Percentiles rank a stretch among this genome's conserved stretches.
Conservation (phyloP, 2,113 vertebrate genomes). For the Brachyistius frenatus region DNA sequence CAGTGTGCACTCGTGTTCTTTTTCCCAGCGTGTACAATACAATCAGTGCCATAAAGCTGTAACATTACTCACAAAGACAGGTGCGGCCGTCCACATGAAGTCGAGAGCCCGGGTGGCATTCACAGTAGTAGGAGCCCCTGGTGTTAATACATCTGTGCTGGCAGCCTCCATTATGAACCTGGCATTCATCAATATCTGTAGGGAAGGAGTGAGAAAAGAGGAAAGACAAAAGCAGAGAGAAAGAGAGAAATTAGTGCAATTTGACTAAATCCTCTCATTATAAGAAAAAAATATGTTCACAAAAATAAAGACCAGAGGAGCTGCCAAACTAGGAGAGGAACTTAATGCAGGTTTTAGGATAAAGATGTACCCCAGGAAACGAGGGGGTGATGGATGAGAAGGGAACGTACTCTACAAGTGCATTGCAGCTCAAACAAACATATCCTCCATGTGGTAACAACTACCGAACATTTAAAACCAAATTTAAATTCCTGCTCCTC, state of each 20-base stretch:
- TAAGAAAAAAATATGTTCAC: slow-evolving; percentile 17
- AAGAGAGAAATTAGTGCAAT: slow-evolving; percentile 54
- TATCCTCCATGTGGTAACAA: slow-evolving; percentile 77
- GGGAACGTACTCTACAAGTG: slow-evolving; percentile 47
- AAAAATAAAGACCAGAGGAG: slow-evolving; percentile 35
- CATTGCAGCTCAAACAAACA: slow-evolving; percentile 63
- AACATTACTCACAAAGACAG: slow-evolving; percentile 89
- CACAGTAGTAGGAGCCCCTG: slow-evolving; percentile 90
- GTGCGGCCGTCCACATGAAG: slow-evolving; percentile 93
- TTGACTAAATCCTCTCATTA: slow-evolving; percentile 69
- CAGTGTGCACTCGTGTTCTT: background rate
- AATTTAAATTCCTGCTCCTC: slow-evolving; percentile 73
- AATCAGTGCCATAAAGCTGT: background rate
- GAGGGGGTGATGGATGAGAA: slow-evolving; percentile 71
- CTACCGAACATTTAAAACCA: slow-evolving; percentile 74
- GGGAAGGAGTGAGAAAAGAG: background rate
- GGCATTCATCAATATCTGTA: slow-evolving; percentile 95
- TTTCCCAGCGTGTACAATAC: background rate
- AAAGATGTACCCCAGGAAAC: slow-evolving; percentile 41
- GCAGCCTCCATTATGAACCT: slow-evolving; percentile 93
- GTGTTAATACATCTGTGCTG: slow-evolving; percentile 96
- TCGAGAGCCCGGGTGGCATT: slow-evolving; percentile 89
- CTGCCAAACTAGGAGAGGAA: slow-evolving; percentile 31
- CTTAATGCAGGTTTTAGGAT: slow-evolving; percentile 41
- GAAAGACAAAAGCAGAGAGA: background rate